Percentiles rank a stretch among this genome's conserved stretches.
Evolutionary conservation across 2,113 vertebrate species (phyloP).

Genomic region (Sinosuthora webbiana): DNA sequence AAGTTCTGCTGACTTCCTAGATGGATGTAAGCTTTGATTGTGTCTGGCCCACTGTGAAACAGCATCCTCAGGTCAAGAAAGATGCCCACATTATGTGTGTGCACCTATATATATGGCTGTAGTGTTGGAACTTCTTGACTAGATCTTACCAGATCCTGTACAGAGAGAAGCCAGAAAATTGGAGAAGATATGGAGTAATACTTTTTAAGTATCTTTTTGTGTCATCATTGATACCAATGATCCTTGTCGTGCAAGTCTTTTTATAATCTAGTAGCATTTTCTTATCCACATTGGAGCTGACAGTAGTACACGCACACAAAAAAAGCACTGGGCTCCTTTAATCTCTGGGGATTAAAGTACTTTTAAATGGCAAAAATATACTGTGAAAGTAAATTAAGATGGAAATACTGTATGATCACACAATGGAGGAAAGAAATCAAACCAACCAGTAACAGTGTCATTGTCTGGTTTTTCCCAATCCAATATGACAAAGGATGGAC

Average conservation of each 20-base stretch:
- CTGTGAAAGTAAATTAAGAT: neutral
- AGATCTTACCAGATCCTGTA: neutral
- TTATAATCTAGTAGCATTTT: neutral
- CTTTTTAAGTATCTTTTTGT: neutral
- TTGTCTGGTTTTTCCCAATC: constrained; percentile 92
- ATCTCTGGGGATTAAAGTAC: neutral
- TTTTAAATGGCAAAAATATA: neutral
- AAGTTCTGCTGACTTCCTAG: neutral
- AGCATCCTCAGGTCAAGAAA: neutral
- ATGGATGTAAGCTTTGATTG: neutral
- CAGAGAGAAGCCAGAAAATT: neutral
- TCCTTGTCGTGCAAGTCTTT: neutral
- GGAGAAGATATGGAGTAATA: neutral
- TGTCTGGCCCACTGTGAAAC: neutral
- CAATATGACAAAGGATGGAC: constrained; percentile 91
- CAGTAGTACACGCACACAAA: neutral
- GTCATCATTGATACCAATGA: neutral
- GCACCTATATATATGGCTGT: neutral
- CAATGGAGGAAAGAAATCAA: neutral
- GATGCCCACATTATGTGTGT: neutral
- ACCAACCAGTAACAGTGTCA: constrained; percentile 88
- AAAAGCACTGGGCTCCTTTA: neutral
- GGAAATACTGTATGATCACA: neutral
- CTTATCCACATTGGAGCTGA: neutral
- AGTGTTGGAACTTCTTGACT: neutral